Percentiles rank a stretch among this genome's conserved stretches.
These are phyloP conservation scores for Allobates femoralis DNA, from an alignment of 2,797 vertebrate species.

Conservation along the genomic window DNA sequence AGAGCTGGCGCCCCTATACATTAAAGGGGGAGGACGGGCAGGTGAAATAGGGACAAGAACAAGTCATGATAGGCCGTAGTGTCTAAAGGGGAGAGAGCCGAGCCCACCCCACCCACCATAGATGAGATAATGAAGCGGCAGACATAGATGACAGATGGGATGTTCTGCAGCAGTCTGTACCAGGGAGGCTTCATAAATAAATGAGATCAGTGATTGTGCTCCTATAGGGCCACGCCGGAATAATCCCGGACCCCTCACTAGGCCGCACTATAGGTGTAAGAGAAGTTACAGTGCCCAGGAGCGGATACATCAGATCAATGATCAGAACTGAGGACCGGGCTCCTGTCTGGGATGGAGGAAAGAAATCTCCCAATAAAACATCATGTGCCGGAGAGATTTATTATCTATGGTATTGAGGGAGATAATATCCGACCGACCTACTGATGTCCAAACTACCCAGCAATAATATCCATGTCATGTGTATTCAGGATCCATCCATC, in stretches of 20 bases:
- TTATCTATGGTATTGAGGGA: not conserved
- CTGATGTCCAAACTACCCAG: not conserved
- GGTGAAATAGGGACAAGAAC: not conserved
- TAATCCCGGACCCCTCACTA: not conserved
- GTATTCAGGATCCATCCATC: not conserved
- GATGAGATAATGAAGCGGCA: not conserved
- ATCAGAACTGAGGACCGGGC: not conserved
- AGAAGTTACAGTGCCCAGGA: not conserved
- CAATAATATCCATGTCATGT: too few species aligned
- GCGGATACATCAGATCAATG: not conserved
- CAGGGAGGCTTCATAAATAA: not conserved
- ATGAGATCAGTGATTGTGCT: not conserved
- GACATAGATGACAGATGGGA: constrained; percentile 4
- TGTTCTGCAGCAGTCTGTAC: constrained; percentile 6
- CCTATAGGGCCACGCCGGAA: not conserved
- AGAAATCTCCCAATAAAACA: not conserved
- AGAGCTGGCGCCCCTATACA: not conserved
- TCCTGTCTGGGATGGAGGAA: too few species aligned
- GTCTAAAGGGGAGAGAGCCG: not conserved
- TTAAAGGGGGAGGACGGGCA: not conserved
- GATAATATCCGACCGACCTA: not conserved
- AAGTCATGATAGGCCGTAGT: not conserved
- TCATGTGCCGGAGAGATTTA: not conserved
- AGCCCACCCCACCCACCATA: not conserved
- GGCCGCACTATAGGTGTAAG: not conserved